Base-by-base conservation (phyloP, 2,888 invertebrate species). In the Xestia xanthographa region DNA sequence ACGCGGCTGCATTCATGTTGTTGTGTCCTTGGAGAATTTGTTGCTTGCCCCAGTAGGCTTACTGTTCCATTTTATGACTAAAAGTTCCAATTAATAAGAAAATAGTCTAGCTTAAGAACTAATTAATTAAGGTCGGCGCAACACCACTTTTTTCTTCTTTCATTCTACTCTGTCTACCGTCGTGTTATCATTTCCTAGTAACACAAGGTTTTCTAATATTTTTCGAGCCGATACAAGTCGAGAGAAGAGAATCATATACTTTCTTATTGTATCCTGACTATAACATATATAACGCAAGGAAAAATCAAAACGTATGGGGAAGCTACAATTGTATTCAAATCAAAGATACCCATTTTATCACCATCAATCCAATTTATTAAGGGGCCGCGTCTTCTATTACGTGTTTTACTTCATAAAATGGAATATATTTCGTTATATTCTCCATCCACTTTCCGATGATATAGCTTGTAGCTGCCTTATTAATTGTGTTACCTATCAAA, bases 11-110 rank as follows among this genome's bases (percentile, higher is more conserved):
- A 83, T 83, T 82, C 82, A 80, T 75, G 78, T 60, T 68, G 63
- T 63, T 72, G 45, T 77, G 82, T 83, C 85, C 78, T 83, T 76
- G 66, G 73, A 34, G 77, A 83, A 81, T 82, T 86, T 78, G 66
- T 67, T 71, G 41, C 48, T 67, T 48, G 48, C 12, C 56, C 38
- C 9, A 69, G 43, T 66, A 66, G 58, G 45, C 43, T 53, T 41
- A 67, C 17, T 77, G 66, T 53, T 41, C 41, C 34, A 48, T 38
- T 79, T 67, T 48, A 66, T 48, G 17, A 48, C 82, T n/a, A 53
- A 50, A 71, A 34, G 38, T 22, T 26, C 8, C 22, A 72, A 29
- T 14, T 34, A 45, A 20, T 41, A 3, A 3, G 26, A 26, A 53
- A 26, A 6, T 56, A 14, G 5, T 56, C 14, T 56, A 26, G 8